Base-by-base conservation (phyloP, 2,888 invertebrate species). In the Thecocarcelia acutangulata region DNA sequence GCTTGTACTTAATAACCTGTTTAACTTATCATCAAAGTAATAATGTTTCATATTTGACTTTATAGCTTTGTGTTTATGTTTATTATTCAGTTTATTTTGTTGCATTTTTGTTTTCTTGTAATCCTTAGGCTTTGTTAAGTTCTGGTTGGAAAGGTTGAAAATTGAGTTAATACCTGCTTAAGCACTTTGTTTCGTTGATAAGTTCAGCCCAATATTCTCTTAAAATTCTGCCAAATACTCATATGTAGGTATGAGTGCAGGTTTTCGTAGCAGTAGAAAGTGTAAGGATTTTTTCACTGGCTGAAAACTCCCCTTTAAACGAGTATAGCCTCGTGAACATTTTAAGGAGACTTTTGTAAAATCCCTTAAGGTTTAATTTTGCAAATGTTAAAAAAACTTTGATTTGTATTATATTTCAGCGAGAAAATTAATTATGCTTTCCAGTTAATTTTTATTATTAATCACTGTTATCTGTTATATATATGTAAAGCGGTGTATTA, bases 101-200 rank as follows among this genome's bases (percentile, higher is more conserved):
- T 63, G 37, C 11, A 28, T 56, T 59, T 52, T 15, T n/a, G 37
- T 24, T 11, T 52, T 48, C 21, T 58, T 70, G 28, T 17, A 58
- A 52, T 58, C 42, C 13, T 44, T 74, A 50, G 56, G 68, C 50
- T 74, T 64, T 17, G 17, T 54, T 52, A 54, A 44, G 58, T 61
- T 73, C 73, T 15, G 69, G 44, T 73, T 81, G 48, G 8, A 70
- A 66, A 72, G 73, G 69, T 74, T 69, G 73, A 58, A 82, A 77
- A 82, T 81, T 74, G 77, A 78, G 77, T 82, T 82, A 82, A 82
- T 82, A 78, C 77, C 81, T 78, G 64, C 81, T 82, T 82, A 82
- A 82, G 74, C 69, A 82, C 74, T 78, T 70, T 82, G 69, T 58
- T 73, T 69, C 81, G 73, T 81, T 77, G 73, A 73, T 74, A 77